Evolutionary conservation across 1,140 invertebrate species (phyloP).

Genomic region (Drosophila willistoni): DNA sequence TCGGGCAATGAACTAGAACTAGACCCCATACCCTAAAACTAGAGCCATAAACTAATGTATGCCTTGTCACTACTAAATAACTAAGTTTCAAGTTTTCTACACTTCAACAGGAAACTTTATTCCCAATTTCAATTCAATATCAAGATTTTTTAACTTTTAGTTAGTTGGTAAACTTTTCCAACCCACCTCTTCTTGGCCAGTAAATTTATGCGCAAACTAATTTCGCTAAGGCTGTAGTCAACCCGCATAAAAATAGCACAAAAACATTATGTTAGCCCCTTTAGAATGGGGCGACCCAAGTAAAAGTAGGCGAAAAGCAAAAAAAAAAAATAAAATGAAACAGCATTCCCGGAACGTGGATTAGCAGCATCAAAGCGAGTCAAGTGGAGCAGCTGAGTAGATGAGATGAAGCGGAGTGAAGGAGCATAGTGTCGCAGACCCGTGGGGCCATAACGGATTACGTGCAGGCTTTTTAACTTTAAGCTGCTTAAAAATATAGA

Average conservation of each 20-base stretch:
- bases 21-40: no score
- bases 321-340: background rate
- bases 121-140: background rate
- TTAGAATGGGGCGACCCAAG: conserved; percentile 25
- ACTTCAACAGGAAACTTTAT: background rate
- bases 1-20: no score
- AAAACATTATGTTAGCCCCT: conserved; percentile 41
- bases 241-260: conserved; percentile 66
- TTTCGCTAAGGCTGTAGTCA: conserved; percentile 54
- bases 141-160: background rate
- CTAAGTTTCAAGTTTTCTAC: no score
- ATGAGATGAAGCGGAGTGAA: background rate
- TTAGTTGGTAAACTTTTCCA: conserved; percentile 30
- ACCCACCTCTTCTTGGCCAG: conserved; percentile 29
- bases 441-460: conserved; percentile 48
- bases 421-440: background rate
- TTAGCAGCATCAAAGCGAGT: conserved; percentile 46
- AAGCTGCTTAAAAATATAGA: conserved; percentile 60
- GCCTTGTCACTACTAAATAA: no score
- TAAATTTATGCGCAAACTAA: conserved; percentile 76
- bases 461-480: conserved; percentile 16
- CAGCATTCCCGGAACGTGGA: conserved; percentile 6
- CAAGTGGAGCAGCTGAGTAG: background rate
- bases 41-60: no score
- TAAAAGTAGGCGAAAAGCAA: background rate